Evolutionary conservation across 2,888 invertebrate species (phyloP), one percentile per base, ranked within the genome.

Genomic region (Acleris literana): DNA sequence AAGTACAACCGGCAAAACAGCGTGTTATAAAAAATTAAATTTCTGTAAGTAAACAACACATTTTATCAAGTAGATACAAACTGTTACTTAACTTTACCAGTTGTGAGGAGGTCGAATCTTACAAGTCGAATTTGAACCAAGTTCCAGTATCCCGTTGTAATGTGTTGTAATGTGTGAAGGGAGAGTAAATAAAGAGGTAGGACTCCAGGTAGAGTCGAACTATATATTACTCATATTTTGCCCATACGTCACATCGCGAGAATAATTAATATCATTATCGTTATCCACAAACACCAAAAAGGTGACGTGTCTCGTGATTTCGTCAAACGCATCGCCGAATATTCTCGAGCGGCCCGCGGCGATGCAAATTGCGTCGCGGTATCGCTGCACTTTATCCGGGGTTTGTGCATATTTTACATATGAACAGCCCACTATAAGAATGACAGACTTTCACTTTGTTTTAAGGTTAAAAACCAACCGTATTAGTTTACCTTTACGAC

Each of bases 381-480:
- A 92, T 90, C 88, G 85, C 73, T 84, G 84, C 85, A 89, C 87
- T 89, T 91, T 86, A 90, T 89, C 89, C 89, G 83, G 87, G 85
- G 81, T 89, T 88, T 87, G 87, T 84, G 88, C 86, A 88, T 90
- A 90, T 89, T 90, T 90, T 89, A 87, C 86, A 88, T 88, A 89
- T 83, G 87, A 17, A 46, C n/a, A n/a, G 46, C 46, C 17, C 46
- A 46, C 46, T 46, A 7, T 17, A 17, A 46, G 17, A 46, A 46
- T 17, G 46, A n/a, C 46, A 46, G 17, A 16, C 46, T 46, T 17
- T 46, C 46, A 46, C 16, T 46, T n/a, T 46, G 5, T 46, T 17
- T n/a, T n/a, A 46, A 6, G 46, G 17, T 46, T 46, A n/a, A n/a
- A 17, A 46, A 46, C 46, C 46, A n/a, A 46, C 39, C 39, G 39